Conservation (phyloP, 2,888 invertebrate species). For the Capitulum mitella region DNA sequence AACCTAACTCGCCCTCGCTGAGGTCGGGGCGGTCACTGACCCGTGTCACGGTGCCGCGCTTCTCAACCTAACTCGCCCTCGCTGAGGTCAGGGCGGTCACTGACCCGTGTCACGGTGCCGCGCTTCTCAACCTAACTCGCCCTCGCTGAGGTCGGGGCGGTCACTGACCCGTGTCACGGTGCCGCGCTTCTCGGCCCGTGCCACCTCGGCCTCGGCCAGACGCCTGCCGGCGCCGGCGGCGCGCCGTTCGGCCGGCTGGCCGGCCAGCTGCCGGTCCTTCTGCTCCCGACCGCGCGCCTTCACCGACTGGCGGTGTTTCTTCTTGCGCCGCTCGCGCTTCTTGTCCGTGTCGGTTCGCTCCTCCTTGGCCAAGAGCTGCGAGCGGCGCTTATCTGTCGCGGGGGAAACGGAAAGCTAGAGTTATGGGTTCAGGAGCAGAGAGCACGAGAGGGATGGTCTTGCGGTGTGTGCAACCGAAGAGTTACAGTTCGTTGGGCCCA, state of each 20-base stretch:
- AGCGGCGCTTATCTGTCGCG: slow-evolving; percentile 38
- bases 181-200: slow-evolving; percentile 57
- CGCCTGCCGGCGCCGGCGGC: slow-evolving; percentile 45
- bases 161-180: slow-evolving; percentile 45
- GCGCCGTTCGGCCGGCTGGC: neutral
- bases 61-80: too few species aligned
- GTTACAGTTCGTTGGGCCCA: too few species aligned
- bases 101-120: too few species aligned
- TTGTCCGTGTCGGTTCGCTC: slow-evolving; percentile 81
- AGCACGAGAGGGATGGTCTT: too few species aligned
- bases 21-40: too few species aligned
- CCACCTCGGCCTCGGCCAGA: slow-evolving; percentile 55
- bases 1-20: too few species aligned
- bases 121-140: too few species aligned
- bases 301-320: slow-evolving; percentile 66
- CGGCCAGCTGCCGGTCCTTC: slow-evolving; percentile 41
- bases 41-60: too few species aligned
- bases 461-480: too few species aligned
- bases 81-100: too few species aligned
- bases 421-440: too few species aligned
- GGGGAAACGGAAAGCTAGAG: neutral
- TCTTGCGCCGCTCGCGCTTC: slow-evolving; percentile 76
- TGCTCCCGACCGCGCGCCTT: slow-evolving; percentile 46
- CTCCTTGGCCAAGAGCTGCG: slow-evolving; percentile 58
- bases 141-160: too few species aligned